Evolutionary conservation across 2,113 vertebrate species (phyloP), one percentile per base, ranked within the genome.

Genomic region (Paramormyrops kingsleyae): DNA sequence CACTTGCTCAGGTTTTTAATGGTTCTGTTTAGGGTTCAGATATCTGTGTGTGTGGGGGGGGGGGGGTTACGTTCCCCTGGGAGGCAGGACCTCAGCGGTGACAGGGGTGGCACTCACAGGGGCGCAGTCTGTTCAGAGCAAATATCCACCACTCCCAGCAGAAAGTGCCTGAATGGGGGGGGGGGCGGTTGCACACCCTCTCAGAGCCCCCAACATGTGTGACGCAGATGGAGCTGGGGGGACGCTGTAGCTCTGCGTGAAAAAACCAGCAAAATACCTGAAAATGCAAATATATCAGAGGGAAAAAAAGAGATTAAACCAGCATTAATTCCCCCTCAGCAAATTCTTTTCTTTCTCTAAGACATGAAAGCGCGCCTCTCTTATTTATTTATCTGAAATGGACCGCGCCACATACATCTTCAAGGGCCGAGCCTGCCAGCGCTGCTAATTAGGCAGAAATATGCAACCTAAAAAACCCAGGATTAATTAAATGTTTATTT

Each of bases 401-500:
- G 92, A 93, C 91, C 89, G 91, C 62, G 77, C 46, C 86, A 91
- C 93, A 92, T 91, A 91, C 88, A 92, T 92, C 92, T 91, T 91
- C 91, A 92, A 91, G 89, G 91, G 87, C 92, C 89, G 46, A 93
- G 92, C 94, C 92, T 93, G 94, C 94, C 91, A 93, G 92, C 70
- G 91, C 93, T 91, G 92, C 92, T 95, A 96, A 95, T 95, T 95
- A 94, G 92, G 91, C 91, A 93, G 92, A 96, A 95, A 95, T 94
- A 92, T 94, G 92, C 92, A 92, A 91, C 89, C 92, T 74, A 90
- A 91, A 90, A 92, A 93, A 92, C 74, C 90, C 89, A 90, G 92
- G 91, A 95, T 93, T 94, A 95, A 96, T 95, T 92, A 94, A 93
- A 90, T 94, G 94, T 95, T 95, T 95, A 95, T 96, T 95, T 95